phyloP scores from a whole-genome alignment of 2,797 vertebrate genomes.

The Rhyacichthys aspro region DNA sequence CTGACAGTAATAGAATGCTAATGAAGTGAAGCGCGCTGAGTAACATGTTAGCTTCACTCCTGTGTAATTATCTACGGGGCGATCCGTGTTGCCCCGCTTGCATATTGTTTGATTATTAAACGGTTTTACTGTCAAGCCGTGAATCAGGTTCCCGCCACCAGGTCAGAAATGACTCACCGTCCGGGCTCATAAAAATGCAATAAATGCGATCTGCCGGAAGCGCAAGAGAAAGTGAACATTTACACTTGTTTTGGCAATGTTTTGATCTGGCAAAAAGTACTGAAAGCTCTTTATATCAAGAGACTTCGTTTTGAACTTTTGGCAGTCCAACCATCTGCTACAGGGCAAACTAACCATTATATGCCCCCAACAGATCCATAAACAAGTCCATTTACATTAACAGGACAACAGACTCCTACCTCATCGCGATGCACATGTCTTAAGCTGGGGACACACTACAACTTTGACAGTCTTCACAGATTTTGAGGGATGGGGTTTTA shows the following conservation, averaged over 20 bases:
- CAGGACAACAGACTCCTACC: too few relatives aligned
- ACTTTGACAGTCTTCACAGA: too few relatives aligned
- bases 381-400: too few relatives aligned
- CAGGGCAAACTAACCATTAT: too few relatives aligned
- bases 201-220: slow-evolving; percentile 7
- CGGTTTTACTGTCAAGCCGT: slow-evolving; percentile 41
- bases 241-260: too few relatives aligned
- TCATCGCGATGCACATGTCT: too few relatives aligned
- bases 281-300: slow-evolving; percentile 12
- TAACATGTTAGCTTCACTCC: slow-evolving; percentile 29
- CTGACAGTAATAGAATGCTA: slow-evolving; percentile 72
- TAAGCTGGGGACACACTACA: too few relatives aligned
- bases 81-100: slow-evolving; percentile 34
- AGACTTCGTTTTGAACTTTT: too few relatives aligned
- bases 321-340: too few relatives aligned
- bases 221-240: neutral
- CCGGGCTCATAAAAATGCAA: slow-evolving; percentile 17
- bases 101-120: slow-evolving; percentile 66
- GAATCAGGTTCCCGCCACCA: slow-evolving; percentile 19
- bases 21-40: slow-evolving; percentile 52
- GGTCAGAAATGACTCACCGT: slow-evolving; percentile 41
- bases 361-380: too few relatives aligned
- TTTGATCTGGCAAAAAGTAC: slow-evolving; percentile 2
- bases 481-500: too few relatives aligned
- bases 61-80: slow-evolving; percentile 55